A percentile compares a stretch with the other conserved stretches of the same genome.
Evolutionary conservation across 2,797 vertebrate genomes (phyloP).

Genomic region (Bucorvus abyssinicus): DNA sequence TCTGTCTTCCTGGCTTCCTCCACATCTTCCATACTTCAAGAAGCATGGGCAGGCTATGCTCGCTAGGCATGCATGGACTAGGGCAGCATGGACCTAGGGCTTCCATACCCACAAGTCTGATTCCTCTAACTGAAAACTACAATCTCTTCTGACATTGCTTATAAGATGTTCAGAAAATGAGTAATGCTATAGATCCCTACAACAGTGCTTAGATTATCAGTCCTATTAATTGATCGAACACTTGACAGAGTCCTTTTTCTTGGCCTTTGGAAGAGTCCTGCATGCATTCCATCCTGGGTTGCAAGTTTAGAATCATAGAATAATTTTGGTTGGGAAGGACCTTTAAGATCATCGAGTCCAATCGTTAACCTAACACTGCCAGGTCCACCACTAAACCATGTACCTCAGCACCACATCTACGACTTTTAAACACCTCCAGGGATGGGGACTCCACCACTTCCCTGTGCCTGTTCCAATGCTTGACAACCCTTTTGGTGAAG

Average conservation of each 20-base stretch:
- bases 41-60: accelerated
- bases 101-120: background rate
- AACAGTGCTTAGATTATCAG: background rate
- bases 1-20: background rate
- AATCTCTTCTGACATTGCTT: background rate
- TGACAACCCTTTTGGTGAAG: background rate
- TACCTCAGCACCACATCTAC: no score
- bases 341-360: background rate
- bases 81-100: background rate
- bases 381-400: no score
- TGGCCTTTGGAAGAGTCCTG: background rate
- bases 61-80: accelerated
- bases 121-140: background rate
- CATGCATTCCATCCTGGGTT: background rate
- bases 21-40: background rate
- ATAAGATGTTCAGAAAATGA: background rate
- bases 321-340: no score
- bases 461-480: background rate
- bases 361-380: no score
- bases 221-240: background rate
- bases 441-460: background rate
- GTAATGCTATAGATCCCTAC: no score
- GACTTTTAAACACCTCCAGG: background rate
- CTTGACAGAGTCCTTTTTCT: background rate
- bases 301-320: background rate